A percentile compares a stretch with the other conserved stretches of the same genome.
These are phyloP conservation scores for Coregonus ussuriensis DNA, from an alignment of 2,797 vertebrate species.

Conservation along the genomic window DNA sequence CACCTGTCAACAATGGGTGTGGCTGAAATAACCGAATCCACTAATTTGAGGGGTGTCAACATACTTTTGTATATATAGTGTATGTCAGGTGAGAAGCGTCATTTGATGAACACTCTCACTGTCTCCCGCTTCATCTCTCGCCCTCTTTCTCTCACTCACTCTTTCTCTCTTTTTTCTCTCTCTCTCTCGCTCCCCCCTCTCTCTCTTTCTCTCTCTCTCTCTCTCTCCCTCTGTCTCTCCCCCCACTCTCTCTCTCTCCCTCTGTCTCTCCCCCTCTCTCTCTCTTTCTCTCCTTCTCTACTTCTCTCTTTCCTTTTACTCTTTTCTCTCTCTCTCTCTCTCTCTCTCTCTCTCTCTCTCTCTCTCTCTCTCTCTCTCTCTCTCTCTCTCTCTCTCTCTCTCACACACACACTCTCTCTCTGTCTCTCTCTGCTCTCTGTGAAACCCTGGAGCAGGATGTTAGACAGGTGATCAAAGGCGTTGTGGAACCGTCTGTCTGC, in stretches of 20 bases:
- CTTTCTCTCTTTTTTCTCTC: background rate
- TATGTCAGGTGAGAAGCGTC: constrained; percentile 44
- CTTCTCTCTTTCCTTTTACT: no score
- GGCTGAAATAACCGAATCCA: no score
- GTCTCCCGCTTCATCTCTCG: constrained; percentile 11
- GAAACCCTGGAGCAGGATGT: constrained; percentile 30
- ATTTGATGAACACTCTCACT: constrained; percentile 52
- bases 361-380: constrained; percentile 24
- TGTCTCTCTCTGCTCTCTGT: background rate
- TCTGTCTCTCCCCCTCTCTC: constrained; percentile 7
- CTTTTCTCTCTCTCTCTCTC: constrained; percentile 1
- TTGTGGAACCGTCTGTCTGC: constrained; percentile 51
- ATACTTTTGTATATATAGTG: no score
- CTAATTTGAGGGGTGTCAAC: no score
- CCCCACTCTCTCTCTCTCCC: constrained; percentile 5
- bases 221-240: constrained; percentile 20
- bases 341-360: constrained; percentile 12
- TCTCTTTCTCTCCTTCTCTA: constrained; percentile 22
- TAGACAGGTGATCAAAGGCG: constrained; percentile 45
- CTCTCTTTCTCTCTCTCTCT: background rate
- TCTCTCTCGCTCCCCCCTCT: constrained; percentile 16
- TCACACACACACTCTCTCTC: no score
- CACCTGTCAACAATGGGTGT: no score
- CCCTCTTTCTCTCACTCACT: constrained; percentile 7
- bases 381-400: background rate